These are phyloP conservation scores for Epinotia ramella DNA, from an alignment of 2,888 invertebrate species.

Conservation along the genomic window DNA sequence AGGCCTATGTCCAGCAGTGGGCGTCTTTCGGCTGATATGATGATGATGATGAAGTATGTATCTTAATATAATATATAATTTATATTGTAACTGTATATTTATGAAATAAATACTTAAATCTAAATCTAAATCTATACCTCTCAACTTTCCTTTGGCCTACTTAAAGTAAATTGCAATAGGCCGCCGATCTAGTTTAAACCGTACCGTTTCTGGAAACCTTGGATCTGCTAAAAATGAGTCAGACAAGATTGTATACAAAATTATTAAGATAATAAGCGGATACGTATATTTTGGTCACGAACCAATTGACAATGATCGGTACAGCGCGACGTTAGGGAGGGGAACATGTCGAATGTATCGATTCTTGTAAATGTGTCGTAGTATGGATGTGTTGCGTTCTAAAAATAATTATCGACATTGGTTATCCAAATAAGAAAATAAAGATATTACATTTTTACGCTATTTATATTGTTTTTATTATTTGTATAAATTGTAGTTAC, in stretches of 20 bases:
- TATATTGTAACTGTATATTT: too few relatives aligned
- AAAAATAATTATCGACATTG: too few relatives aligned
- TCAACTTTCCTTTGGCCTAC: slow-evolving; percentile 48
- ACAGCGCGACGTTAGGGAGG: slow-evolving; percentile 68
- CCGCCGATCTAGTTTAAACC: slow-evolving; percentile 61
- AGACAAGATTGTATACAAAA: slow-evolving; percentile 79
- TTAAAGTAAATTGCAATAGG: slow-evolving; percentile 47
- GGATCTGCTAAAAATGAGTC: slow-evolving; percentile 80
- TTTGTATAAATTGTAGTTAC: too few relatives aligned
- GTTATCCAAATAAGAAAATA: too few relatives aligned
- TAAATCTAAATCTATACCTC: too few relatives aligned
- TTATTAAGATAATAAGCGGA: slow-evolving; percentile 85
- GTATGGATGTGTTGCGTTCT: not conserved
- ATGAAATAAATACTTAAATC: too few relatives aligned
- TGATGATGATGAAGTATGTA: too few relatives aligned
- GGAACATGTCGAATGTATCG: slow-evolving; percentile 34
- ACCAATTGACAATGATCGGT: slow-evolving; percentile 85
- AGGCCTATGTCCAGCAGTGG: too few relatives aligned
- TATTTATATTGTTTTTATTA: too few relatives aligned
- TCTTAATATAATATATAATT: too few relatives aligned
- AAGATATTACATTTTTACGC: too few relatives aligned
- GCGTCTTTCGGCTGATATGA: too few relatives aligned
- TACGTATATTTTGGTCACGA: slow-evolving; percentile 85
- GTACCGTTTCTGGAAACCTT: slow-evolving; percentile 73
- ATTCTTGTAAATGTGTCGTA: slow-evolving; percentile 26